Evolutionary conservation across 2,888 invertebrate species (phyloP).

Genomic region (Stegophylla sp.): DNA sequence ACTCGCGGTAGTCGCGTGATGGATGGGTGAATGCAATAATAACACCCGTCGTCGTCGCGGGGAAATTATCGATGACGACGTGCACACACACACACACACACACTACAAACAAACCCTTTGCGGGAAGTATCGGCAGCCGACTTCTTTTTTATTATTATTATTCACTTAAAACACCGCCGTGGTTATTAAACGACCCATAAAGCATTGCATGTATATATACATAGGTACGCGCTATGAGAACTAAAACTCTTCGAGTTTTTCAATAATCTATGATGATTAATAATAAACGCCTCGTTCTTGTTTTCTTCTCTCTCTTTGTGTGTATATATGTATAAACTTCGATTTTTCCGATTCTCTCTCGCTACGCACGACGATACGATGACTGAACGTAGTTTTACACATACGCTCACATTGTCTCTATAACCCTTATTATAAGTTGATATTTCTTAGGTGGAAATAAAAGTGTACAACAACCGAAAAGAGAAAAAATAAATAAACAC

Average conservation of each 20-base stretch:
- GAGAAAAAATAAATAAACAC: not conserved
- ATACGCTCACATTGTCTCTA: not conserved
- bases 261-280: conserved; percentile 1
- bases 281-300: too few relatives aligned
- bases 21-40: conserved; percentile 59
- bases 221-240: conserved; percentile 10
- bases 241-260: not conserved
- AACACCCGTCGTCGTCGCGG: conserved; percentile 34
- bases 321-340: too few relatives aligned
- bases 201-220: not conserved
- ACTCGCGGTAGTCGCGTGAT: conserved; percentile 26
- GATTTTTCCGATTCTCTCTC: too few relatives aligned
- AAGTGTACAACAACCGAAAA: not conserved
- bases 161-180: conserved; percentile 11
- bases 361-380: not conserved
- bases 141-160: not conserved
- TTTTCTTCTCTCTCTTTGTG: too few relatives aligned
- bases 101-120: conserved; percentile 27
- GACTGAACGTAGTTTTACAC: not conserved
- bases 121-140: not conserved
- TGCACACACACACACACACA: not conserved
- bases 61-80: conserved; percentile 50
- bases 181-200: conserved; percentile 39
- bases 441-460: not conserved
- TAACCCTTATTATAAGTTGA: not conserved